phyloP scores from a whole-genome alignment of 1,140 invertebrate species.

The Drosophila tropicalis region DNA sequence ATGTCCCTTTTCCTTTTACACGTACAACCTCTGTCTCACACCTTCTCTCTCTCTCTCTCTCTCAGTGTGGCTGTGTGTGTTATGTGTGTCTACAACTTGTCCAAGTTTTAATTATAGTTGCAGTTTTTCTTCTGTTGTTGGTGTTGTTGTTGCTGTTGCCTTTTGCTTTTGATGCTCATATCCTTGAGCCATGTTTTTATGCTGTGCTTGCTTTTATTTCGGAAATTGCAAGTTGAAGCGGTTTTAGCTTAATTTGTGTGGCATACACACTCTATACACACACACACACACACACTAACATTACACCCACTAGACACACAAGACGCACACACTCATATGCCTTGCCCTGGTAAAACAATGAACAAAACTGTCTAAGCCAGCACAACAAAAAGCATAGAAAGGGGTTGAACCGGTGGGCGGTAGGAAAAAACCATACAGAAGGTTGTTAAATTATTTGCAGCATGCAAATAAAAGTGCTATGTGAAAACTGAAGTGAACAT shows the following conservation, averaged over 20 bases:
- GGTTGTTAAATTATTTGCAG: conserved; percentile 54
- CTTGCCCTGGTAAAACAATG: conserved; percentile 58
- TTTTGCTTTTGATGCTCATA: conserved; percentile 34
- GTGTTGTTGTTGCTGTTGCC: not conserved
- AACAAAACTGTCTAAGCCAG: conserved; percentile 19
- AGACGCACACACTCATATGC: conserved; percentile 51
- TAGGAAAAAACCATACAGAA: not conserved
- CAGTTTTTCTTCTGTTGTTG: conserved; percentile 46
- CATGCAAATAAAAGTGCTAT: conserved; percentile 36
- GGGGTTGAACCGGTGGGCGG: too few relatives aligned
- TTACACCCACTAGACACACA: conserved; percentile 16
- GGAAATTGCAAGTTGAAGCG: conserved; percentile 77
- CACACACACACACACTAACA: conserved; percentile 42
- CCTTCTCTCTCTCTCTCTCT: conserved; percentile 4
- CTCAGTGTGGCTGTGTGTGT: conserved; percentile 12
- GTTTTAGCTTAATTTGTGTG: conserved; percentile 77
- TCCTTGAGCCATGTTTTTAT: conserved; percentile 54
- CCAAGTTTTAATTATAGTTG: conserved; percentile 77
- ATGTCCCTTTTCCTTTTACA: not conserved
- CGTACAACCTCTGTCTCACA: not conserved
- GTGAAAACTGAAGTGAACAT: conserved; percentile 8
- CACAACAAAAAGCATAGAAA: conserved; percentile 7
- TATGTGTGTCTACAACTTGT: conserved; percentile 20
- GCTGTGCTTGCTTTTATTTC: conserved; percentile 49
- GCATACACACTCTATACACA: conserved; percentile 26